Conservation (phyloP, 2,888 invertebrate species). For the Clivina fossor region DNA sequence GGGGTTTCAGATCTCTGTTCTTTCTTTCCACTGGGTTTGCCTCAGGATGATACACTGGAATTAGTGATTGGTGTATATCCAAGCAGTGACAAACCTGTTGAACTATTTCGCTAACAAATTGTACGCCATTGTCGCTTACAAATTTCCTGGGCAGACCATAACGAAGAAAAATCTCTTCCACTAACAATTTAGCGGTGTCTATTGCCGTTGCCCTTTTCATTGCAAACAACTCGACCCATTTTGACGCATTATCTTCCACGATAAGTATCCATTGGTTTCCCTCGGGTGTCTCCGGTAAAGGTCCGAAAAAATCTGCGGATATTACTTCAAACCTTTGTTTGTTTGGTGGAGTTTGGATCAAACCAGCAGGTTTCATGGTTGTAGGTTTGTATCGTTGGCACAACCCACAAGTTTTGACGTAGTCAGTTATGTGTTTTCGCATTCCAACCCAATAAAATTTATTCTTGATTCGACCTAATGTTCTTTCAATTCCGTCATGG, state of each 20-base stretch:
- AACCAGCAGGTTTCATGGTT: too few species aligned
- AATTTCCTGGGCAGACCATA: too few species aligned
- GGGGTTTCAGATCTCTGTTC: slow-evolving; percentile 36
- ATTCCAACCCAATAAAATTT: too few species aligned
- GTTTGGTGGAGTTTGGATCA: neutral
- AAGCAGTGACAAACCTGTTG: slow-evolving; percentile 38
- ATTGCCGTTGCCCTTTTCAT: neutral
- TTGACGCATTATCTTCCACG: too few species aligned
- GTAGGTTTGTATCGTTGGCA: too few species aligned
- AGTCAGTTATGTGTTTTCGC: too few species aligned
- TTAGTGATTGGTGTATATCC: slow-evolving; percentile 37
- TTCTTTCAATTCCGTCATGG: too few species aligned
- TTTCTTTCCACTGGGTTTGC: slow-evolving; percentile 43
- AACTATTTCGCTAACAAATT: slow-evolving; percentile 37
- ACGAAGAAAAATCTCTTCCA: neutral
- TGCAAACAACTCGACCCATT: too few species aligned
- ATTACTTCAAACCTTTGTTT: neutral
- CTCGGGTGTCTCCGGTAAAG: neutral
- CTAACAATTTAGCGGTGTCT: neutral
- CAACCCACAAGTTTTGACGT: too few species aligned
- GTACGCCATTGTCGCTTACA: slow-evolving; percentile 25
- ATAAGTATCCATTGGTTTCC: too few species aligned
- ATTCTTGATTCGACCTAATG: too few species aligned
- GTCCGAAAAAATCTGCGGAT: neutral
- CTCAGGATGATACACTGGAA: slow-evolving; percentile 42